phyloP scores from a whole-genome alignment of 2,797 vertebrate genomes.

The Oreochromis mossambicus region DNA sequence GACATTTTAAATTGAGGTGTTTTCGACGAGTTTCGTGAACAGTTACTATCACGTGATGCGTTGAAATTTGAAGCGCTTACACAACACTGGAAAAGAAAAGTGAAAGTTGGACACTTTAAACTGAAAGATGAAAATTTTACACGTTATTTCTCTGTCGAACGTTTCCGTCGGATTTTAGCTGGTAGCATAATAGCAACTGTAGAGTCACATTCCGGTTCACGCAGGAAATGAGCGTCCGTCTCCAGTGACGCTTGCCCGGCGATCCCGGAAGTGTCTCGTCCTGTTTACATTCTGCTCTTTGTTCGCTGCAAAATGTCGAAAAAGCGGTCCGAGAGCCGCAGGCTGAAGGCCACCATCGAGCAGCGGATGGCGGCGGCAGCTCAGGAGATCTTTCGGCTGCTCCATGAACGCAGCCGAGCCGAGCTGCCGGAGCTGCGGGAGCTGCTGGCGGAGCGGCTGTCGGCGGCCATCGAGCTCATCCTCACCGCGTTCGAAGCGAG shows the following conservation, averaged over 20 bases:
- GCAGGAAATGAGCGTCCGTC: not conserved
- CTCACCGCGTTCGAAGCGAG: conserved; percentile 2
- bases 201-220: not conserved
- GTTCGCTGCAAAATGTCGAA: conserved; percentile 38
- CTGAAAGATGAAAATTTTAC: not conserved
- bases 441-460: conserved; percentile 32
- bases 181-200: not conserved
- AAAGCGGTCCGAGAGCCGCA: not conserved
- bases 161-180: not conserved
- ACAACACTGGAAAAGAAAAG: not conserved
- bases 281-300: conserved; percentile 21
- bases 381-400: conserved; percentile 31
- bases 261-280: not conserved
- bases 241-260: not conserved
- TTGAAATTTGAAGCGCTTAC: not conserved
- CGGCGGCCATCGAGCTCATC: conserved; percentile 46
- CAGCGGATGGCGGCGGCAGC: conserved; percentile 33
- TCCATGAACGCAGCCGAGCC: conserved; percentile 9
- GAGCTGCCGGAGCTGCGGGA: conserved; percentile 6
- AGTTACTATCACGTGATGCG: not conserved
- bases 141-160: not conserved
- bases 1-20: not conserved
- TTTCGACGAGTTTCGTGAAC: not conserved
- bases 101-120: not conserved
- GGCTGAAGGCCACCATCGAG: conserved; percentile 25